A percentile compares a stretch with the other conserved stretches of the same genome.
Evolutionary conservation across 2,888 invertebrate species (phyloP).

Genomic region (Caenorhabditis sp.): DNA sequence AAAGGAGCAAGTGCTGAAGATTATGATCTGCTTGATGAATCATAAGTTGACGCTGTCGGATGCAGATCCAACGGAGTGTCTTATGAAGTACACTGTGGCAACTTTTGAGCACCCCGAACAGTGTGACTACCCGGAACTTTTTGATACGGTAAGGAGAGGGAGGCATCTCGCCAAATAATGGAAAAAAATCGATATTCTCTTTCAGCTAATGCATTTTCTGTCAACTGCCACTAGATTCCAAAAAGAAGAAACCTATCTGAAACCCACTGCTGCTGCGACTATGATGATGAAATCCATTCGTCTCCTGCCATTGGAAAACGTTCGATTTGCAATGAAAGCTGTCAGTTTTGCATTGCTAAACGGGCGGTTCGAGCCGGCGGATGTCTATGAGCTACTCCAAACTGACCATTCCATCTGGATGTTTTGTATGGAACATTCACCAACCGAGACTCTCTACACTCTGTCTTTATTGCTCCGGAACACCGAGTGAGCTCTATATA

Average conservation of each 20-base stretch:
- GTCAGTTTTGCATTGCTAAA: conserved; percentile 41
- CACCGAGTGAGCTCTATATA: conserved; percentile 3
- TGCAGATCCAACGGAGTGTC: conserved; percentile 44
- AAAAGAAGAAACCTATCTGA: conserved; percentile 17
- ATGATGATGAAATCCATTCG: conserved; percentile 15
- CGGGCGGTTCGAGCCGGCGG: conserved; percentile 15
- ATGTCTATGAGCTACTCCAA: neutral
- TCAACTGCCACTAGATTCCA: conserved; percentile 35
- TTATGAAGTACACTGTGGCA: conserved; percentile 30
- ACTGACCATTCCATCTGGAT: conserved; percentile 9
- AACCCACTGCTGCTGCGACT: conserved; percentile 23
- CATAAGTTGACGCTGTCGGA: conserved; percentile 38
- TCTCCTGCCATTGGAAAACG: neutral
- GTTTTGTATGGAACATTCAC: conserved; percentile 36
- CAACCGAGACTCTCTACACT: conserved; percentile 33
- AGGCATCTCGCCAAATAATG: too few relatives aligned
- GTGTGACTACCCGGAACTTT: conserved; percentile 38
- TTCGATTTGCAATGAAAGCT: conserved; percentile 33
- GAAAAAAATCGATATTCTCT: neutral
- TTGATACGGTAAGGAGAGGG: conserved; percentile 47
- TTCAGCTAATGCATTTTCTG: conserved; percentile 45
- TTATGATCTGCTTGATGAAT: conserved; percentile 46
- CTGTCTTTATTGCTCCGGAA: conserved; percentile 34
- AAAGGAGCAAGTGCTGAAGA: conserved; percentile 51
- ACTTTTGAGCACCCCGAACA: conserved; percentile 22